Conservation (phyloP, 2,113 vertebrate genomes). For the Brachionichthys hirsutus region DNA sequence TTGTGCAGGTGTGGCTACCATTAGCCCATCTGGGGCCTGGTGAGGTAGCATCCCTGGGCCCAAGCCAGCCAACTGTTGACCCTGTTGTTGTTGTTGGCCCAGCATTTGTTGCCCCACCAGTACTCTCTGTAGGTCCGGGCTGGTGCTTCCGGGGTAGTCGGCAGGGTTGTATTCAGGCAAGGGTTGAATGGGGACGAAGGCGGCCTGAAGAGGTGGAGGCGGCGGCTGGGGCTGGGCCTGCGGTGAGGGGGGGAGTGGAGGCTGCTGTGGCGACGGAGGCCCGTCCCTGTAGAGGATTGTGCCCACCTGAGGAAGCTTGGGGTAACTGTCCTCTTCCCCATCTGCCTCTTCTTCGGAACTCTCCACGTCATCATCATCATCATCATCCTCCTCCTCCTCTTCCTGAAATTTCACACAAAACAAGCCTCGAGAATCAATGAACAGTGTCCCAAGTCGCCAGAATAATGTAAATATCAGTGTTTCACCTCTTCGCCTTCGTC, state of each 20-base stretch:
- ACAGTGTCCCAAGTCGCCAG: no score
- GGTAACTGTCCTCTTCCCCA: slow-evolving; percentile 86
- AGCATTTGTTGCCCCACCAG: slow-evolving; percentile 87
- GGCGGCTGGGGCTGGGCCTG: slow-evolving; percentile 78
- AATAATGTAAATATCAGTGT: no score
- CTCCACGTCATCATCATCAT: slow-evolving; percentile 81
- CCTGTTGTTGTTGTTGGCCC: slow-evolving; percentile 66
- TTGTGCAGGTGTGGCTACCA: slow-evolving; percentile 76
- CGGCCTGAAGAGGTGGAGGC: slow-evolving; percentile 78
- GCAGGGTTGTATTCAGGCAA: slow-evolving; percentile 90
- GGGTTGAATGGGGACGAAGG: slow-evolving; percentile 91
- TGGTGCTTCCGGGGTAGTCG: slow-evolving; percentile 86
- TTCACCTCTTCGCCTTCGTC: slow-evolving; percentile 63
- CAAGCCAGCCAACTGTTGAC: slow-evolving; percentile 83
- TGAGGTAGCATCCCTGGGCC: slow-evolving; percentile 88
- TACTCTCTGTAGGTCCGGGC: slow-evolving; percentile 92
- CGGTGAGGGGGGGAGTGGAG: slow-evolving; percentile 68
- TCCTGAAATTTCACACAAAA: slow-evolving; percentile 44
- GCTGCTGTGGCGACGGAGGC: slow-evolving; percentile 73
- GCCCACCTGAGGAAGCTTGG: slow-evolving; percentile 91
- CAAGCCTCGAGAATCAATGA: no score
- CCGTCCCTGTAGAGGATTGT: slow-evolving; percentile 86
- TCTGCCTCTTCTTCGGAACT: slow-evolving; percentile 87
- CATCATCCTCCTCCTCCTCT: slow-evolving; percentile 76
- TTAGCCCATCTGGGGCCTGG: slow-evolving; percentile 82